phyloP scores from a whole-genome alignment of 2,888 invertebrate genomes.

The Dorcus parallelipipedus region DNA sequence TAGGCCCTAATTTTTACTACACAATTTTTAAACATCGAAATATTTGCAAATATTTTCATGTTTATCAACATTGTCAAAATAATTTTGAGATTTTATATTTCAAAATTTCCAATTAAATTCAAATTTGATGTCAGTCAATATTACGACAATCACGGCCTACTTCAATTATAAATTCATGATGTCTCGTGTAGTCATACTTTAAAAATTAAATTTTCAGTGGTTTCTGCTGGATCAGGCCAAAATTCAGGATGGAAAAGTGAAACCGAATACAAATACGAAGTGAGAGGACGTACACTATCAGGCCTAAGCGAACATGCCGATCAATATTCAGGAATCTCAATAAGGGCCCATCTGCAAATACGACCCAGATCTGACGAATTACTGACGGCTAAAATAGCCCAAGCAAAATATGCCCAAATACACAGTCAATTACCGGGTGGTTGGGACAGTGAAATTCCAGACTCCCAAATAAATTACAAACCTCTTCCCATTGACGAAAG shows the following conservation, averaged over 20 bases:
- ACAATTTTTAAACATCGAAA: no score
- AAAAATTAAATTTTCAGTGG: no score
- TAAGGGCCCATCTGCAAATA: constrained; percentile 56
- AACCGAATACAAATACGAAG: constrained; percentile 58
- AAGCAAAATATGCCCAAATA: constrained; percentile 53
- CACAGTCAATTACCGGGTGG: constrained; percentile 52
- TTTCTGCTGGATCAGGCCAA: no score
- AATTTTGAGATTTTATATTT: no score
- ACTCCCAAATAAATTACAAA: constrained; percentile 53
- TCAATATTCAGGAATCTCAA: constrained; percentile 53
- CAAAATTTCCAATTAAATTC: no score
- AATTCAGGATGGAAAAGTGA: constrained; percentile 55
- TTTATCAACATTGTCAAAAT: no score
- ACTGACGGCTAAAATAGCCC: constrained; percentile 48
- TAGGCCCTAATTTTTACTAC: no score
- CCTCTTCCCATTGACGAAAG: constrained; percentile 52
- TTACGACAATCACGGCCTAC: no score
- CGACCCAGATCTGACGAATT: constrained; percentile 51
- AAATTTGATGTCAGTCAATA: no score
- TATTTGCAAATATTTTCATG: no score
- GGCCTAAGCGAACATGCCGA: constrained; percentile 56
- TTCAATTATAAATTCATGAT: no score
- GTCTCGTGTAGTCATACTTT: no score
- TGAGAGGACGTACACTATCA: constrained; percentile 57
- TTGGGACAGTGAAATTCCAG: constrained; percentile 50